Percentiles rank a stretch among this genome's conserved stretches.
Evolutionary conservation across 2,113 vertebrate species (phyloP).

Genomic region (Xenus cinereus): DNA sequence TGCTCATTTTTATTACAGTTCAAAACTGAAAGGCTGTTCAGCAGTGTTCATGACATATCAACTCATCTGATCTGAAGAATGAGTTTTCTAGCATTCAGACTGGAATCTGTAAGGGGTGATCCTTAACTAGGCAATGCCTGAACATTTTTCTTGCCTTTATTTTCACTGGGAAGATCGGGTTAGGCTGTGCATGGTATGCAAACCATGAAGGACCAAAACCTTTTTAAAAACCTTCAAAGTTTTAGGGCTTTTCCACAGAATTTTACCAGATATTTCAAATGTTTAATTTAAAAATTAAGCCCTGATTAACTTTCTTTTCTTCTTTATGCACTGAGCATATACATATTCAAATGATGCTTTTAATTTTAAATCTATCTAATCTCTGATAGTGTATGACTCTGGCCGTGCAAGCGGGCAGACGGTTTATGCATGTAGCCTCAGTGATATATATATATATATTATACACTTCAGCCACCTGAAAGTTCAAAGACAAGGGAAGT

Average conservation of each 20-base stretch:
- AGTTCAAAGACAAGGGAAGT: not conserved
- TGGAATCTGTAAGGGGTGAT: not conserved
- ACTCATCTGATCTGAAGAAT: not conserved
- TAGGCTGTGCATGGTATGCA: accelerated
- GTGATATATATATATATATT: too few species aligned
- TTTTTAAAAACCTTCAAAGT: not conserved
- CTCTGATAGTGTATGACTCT: not conserved
- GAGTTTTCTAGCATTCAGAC: not conserved
- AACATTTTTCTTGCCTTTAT: not conserved
- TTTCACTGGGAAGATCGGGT: not conserved
- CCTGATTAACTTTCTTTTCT: not conserved
- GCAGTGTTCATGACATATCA: not conserved
- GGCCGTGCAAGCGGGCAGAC: not conserved
- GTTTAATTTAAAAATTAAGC: not conserved
- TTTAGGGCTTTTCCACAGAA: not conserved
- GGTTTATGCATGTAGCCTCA: not conserved
- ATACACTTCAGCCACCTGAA: not conserved
- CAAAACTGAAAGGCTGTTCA: not conserved
- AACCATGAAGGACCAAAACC: not conserved
- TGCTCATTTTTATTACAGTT: not conserved
- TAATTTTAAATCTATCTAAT: not conserved
- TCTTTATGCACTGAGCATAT: not conserved
- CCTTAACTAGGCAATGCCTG: not conserved
- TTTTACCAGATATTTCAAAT: not conserved
- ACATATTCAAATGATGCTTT: not conserved